A percentile compares a stretch with the other conserved stretches of the same genome.
These are phyloP conservation scores for Phaonia tiefii DNA, from an alignment of 2,888 invertebrate genomes.

Conservation along the genomic window DNA sequence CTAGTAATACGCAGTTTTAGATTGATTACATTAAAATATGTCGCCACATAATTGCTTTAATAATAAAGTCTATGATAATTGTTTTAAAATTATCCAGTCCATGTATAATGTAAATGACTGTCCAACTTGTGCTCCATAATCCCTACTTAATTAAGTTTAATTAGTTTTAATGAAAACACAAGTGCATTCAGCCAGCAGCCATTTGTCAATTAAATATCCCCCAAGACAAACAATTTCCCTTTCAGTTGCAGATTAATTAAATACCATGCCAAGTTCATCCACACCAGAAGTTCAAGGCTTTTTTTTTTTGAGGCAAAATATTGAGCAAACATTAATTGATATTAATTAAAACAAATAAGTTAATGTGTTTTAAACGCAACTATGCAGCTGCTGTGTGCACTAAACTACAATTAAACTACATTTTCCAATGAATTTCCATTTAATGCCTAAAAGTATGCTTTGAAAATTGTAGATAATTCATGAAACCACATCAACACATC, in stretches of 20 bases:
- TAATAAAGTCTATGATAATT: too few relatives aligned
- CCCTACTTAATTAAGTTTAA: constrained; percentile 10
- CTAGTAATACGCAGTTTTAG: too few relatives aligned
- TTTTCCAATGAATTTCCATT: too few relatives aligned
- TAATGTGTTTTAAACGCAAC: neutral
- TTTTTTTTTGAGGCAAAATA: neutral
- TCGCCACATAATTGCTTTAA: too few relatives aligned
- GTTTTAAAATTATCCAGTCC: too few relatives aligned
- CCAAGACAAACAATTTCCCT: constrained; percentile 6
- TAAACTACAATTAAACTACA: too few relatives aligned
- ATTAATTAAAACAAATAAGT: constrained; percentile 35
- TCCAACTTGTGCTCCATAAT: too few relatives aligned
- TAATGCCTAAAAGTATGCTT: constrained; percentile 14
- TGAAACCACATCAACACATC: neutral
- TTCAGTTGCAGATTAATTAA: neutral
- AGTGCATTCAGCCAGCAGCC: neutral
- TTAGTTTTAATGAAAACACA: constrained; percentile 1
- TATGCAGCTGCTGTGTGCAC: neutral
- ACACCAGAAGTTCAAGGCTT: constrained; percentile 54
- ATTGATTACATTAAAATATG: too few relatives aligned
- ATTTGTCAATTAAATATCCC: neutral
- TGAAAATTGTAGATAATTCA: constrained; percentile 2
- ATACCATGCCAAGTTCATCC: neutral
- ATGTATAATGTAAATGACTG: too few relatives aligned
- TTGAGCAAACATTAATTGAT: constrained; percentile 43